A percentile compares a stretch with the other conserved stretches of the same genome.
phyloP scores from a whole-genome alignment of 2,113 vertebrate species.

The Heloderma charlesbogerti region DNA sequence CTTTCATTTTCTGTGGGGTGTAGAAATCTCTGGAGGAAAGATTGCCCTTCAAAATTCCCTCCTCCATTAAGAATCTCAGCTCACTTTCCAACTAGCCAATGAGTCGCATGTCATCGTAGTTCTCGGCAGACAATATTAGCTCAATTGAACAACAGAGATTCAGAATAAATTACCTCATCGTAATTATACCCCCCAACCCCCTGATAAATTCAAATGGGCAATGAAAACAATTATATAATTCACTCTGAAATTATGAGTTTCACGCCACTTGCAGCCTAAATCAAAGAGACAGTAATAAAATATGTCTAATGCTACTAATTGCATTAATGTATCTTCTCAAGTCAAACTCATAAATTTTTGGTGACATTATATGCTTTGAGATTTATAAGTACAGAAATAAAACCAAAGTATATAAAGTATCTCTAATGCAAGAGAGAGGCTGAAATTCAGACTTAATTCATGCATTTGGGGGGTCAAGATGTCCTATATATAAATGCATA shows the following conservation, averaged over 20 bases:
- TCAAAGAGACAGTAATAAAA: conserved; percentile 69
- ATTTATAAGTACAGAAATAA: conserved; percentile 45
- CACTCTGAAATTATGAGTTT: conserved; percentile 72
- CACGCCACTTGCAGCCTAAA: conserved; percentile 65
- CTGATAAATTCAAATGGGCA: conserved; percentile 69
- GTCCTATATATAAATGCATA: not conserved
- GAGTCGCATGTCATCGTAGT: conserved; percentile 48
- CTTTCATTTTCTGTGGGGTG: conserved; percentile 8
- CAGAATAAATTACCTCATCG: conserved; percentile 71
- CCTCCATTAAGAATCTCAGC: conserved; percentile 1
- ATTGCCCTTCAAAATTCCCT: conserved; percentile 32
- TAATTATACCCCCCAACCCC: conserved; percentile 62
- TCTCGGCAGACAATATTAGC: conserved; percentile 68
- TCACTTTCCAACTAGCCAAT: conserved; percentile 51
- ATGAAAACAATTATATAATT: conserved; percentile 75
- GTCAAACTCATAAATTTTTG: conserved; percentile 62
- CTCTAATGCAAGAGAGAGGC: not conserved
- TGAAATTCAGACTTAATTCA: conserved; percentile 28
- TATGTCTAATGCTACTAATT: conserved; percentile 67
- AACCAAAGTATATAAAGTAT: not conserved
- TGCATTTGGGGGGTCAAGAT: not conserved
- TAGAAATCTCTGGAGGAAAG: conserved; percentile 25
- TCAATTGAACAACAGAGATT: conserved; percentile 72
- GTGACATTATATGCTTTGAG: conserved; percentile 57
- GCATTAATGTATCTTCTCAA: conserved; percentile 58